Base-by-base conservation (phyloP, 2,797 vertebrate species). In the Taeniopygia guttata region DNA sequence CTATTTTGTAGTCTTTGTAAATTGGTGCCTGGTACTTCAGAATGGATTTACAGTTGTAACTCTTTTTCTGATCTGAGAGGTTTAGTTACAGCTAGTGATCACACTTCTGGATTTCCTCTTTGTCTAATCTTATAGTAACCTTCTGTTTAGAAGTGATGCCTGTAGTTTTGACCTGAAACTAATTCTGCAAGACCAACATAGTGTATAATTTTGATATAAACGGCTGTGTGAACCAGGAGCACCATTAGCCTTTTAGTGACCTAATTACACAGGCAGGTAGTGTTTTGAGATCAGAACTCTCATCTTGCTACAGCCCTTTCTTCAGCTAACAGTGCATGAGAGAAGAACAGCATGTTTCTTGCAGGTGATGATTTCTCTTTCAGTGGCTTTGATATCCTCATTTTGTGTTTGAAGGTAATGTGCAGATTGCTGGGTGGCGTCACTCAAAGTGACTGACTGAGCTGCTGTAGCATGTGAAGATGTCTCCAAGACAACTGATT, bases 401-500 rank as follows among this genome's bases (percentile, higher is more conserved):
- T 96, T 94, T 95, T 90, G 68, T 84, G 81, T 87, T 90, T 84
- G 88, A 94, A 95, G 90, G 74, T 94, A 83, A 80, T 58, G 78
- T 87, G 92, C 54, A 77, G 88, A 84, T 93, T 95, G 78, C 83
- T 87, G 38, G 80, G 67, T 92, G 68, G 68, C 0, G 1, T 95
- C 84, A 90, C 89, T 96, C 89, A 94, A 95, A 94, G 86, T 91
- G 90, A 84, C 75, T 93, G 90, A 81, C 92, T 87, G 89, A 91
- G 73, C 87, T 88, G 92, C 79, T 83, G 64, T 64, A 91, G 63
- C 66, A 54, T 64, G 86, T 89, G 90, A 85, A 93, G 92, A 70
- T 92, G 80, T 94, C 94, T 96, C 90, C 93, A 95, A 87, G 92
- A 96, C 92, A 93, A 86, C 91, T 87, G 38, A 89, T 95, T 95